Percentiles rank a stretch among this genome's conserved stretches.
phyloP scores from a whole-genome alignment of 2,888 invertebrate genomes.

The Drosophila yooni region DNA sequence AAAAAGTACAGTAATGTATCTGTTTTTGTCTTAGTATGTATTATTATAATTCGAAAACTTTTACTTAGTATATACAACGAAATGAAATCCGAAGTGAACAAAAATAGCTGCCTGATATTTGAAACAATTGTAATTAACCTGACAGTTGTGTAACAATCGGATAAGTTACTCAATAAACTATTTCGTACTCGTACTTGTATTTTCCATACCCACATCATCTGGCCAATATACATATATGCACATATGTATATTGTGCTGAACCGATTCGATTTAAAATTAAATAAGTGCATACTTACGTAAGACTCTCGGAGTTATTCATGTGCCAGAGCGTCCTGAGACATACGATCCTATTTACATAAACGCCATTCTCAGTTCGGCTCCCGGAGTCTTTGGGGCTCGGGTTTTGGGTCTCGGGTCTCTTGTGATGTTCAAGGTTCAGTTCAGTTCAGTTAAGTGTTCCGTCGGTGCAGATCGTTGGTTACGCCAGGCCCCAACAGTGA shows the following conservation, averaged over 20 bases:
- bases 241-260: slow-evolving; percentile 2
- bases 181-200: slow-evolving; percentile 2
- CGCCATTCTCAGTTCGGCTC: slow-evolving; percentile 21
- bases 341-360: slow-evolving; percentile 36
- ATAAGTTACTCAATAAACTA: slow-evolving; percentile 16
- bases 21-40: not conserved
- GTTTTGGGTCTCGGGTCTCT: slow-evolving; percentile 3
- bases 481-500: slow-evolving; percentile 20
- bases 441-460: slow-evolving; percentile 14
- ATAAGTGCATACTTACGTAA: slow-evolving; percentile 34
- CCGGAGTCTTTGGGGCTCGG: slow-evolving; percentile 7
- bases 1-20: not conserved
- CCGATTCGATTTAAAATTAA: slow-evolving; percentile 12
- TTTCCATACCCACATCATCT: not conserved
- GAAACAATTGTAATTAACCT: not conserved
- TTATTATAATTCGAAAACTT: not conserved
- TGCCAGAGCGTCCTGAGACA: slow-evolving; percentile 2
- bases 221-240: slow-evolving; percentile 1
- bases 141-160: not conserved
- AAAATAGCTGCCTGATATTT: not conserved
- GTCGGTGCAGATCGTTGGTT: slow-evolving; percentile 22
- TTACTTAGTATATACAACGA: not conserved
- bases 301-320: slow-evolving; percentile 9
- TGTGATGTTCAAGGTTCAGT: slow-evolving; percentile 30
- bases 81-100: not conserved